Conservation (phyloP, 2,888 invertebrate species). For the Lamproptera curius region DNA sequence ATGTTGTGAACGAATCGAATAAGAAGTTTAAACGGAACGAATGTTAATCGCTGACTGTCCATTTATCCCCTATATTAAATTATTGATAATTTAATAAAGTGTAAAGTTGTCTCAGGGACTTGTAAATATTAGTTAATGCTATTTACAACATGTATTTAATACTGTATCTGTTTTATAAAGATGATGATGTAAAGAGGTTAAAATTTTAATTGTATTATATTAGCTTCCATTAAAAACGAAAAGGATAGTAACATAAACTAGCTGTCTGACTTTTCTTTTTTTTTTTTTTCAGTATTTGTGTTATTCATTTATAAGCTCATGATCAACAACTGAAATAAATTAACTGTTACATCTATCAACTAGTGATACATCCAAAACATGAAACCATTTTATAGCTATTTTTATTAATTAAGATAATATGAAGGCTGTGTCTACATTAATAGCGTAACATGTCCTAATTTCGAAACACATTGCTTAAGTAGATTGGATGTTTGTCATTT, state of each 20-base stretch:
- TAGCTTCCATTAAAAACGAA: slow-evolving; percentile 68
- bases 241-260: slow-evolving; percentile 33
- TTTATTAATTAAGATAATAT: slow-evolving; percentile 2
- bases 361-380: slow-evolving; percentile 3
- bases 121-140: slow-evolving; percentile 72
- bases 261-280: slow-evolving; percentile 30
- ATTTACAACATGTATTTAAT: slow-evolving; percentile 70
- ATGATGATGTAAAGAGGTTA: slow-evolving; percentile 64
- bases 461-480: slow-evolving; percentile 3
- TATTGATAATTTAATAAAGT: slow-evolving; percentile 65
- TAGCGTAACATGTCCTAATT: slow-evolving; percentile 1
- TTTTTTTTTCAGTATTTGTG: slow-evolving; percentile 23
- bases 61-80: slow-evolving; percentile 64
- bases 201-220: slow-evolving; percentile 61
- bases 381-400: not conserved
- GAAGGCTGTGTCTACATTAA: slow-evolving; percentile 11
- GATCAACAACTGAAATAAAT: slow-evolving; percentile 25
- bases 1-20: slow-evolving; percentile 59
- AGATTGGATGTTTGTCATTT: not conserved
- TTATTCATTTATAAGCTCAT: slow-evolving; percentile 23
- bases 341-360: slow-evolving; percentile 14
- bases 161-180: slow-evolving; percentile 70
- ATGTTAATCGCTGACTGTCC: slow-evolving; percentile 57
- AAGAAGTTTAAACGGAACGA: slow-evolving; percentile 73
- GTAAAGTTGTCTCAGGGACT: slow-evolving; percentile 63